phyloP scores from a whole-genome alignment of 1,140 invertebrate species.

The Macrobrachium nipponense region DNA sequence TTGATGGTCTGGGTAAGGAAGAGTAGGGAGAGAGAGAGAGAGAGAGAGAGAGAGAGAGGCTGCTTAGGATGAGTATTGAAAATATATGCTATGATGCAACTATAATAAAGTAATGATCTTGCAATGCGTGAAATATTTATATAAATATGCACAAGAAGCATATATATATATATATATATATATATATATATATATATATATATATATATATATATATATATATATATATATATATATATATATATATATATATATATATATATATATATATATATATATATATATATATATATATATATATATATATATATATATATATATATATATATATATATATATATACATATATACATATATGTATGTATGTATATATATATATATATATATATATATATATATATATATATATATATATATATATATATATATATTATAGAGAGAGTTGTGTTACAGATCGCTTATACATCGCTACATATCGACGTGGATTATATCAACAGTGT shows the following conservation, averaged over 20 bases:
- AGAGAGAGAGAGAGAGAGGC: no score
- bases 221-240: not conserved
- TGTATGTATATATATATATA: not conserved
- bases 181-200: constrained; percentile 8
- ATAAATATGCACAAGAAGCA: not conserved
- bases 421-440: not conserved
- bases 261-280: not conserved
- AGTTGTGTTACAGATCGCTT: no score
- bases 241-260: no score
- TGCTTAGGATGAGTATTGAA: no score
- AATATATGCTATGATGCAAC: no score
- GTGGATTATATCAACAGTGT: no score
- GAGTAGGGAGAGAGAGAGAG: no score
- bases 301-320: not conserved
- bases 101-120: no score
- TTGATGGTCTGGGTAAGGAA: no score
- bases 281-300: constrained; percentile 6
- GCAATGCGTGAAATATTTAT: no score
- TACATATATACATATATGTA: not conserved
- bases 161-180: constrained; percentile 5
- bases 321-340: not conserved
- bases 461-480: no score
- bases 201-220: constrained; percentile 9
- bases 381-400: not conserved
- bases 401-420: not conserved